These are phyloP conservation scores for Orchesellides sinensis DNA, from an alignment of 2,888 invertebrate genomes.

Conservation along the genomic window DNA sequence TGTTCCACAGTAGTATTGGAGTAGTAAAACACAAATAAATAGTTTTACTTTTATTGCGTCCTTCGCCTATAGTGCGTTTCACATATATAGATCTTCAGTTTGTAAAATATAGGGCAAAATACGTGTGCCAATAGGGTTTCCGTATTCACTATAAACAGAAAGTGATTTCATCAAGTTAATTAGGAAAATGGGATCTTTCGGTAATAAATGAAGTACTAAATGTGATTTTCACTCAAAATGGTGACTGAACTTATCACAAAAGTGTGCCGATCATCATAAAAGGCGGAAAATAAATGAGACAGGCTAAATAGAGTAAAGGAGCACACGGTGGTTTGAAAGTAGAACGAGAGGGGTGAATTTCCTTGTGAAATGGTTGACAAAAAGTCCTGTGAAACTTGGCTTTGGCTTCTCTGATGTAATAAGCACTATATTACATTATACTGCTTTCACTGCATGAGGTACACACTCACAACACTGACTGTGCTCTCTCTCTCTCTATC, in stretches of 20 bases:
- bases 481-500: background rate
- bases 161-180: too few relatives aligned
- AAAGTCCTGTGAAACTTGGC: background rate
- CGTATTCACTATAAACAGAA: too few relatives aligned
- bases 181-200: constrained; percentile 49
- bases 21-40: too few relatives aligned
- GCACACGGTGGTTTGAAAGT: background rate
- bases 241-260: constrained; percentile 41
- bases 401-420: too few relatives aligned
- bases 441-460: constrained; percentile 12
- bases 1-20: too few relatives aligned
- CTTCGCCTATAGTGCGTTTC: too few relatives aligned
- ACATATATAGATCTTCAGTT: too few relatives aligned
- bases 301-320: constrained; percentile 9
- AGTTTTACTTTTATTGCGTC: too few relatives aligned
- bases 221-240: constrained; percentile 36
- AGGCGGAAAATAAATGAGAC: background rate
- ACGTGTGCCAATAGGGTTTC: too few relatives aligned
- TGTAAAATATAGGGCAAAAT: too few relatives aligned
- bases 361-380: background rate
- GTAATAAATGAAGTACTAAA: constrained; percentile 50
- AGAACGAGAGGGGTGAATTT: constrained; percentile 39
- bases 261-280: constrained; percentile 34
- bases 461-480: background rate
- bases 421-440: too few relatives aligned